Base-by-base conservation (phyloP, 2,888 invertebrate genomes). In the Diplazon laetatorius region DNA sequence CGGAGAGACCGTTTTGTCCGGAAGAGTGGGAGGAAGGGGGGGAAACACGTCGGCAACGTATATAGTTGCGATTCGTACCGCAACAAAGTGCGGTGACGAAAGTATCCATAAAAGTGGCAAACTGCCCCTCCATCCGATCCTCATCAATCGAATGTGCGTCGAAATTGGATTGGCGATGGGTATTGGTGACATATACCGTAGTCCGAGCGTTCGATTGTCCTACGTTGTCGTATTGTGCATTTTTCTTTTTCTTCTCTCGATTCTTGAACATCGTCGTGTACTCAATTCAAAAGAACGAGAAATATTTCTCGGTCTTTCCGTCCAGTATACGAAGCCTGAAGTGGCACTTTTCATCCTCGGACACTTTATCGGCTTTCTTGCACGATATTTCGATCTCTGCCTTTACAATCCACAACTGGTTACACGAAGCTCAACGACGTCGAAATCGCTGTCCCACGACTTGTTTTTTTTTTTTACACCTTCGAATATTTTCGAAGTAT, bases 81-180 rank as follows among this genome's bases (percentile, higher is more conserved):
- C 57, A 55, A 52, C 72, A 60, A 70, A 60, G 60, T 68, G 63
- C 72, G 69, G 69, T 69, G 63, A 68, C 57, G 68, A 57, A 59
- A 72, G 55, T 72, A 72, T 68, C 63, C 65, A 75, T 42, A 68
- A 65, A 63, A 75, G 71, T 71, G 71, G 66, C 42, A 72, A 69
- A 72, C 46, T 48, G 39, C 48, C 39, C 57, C 62, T 62, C 35
- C 59, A 44, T 42, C 48, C 75, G 62, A 75, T 75, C 66, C 62
- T 14, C 48, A 46, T 68, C 66, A 62, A 16, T 48, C 70, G 18
- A 57, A 46, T 55, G 22, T 18, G 66, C 44, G 60, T 62, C 66
- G 35, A 55, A 20, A 2, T 8, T 42, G 37, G 12, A n/a, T 20
- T 57, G 18, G 16, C n/a, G 25, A n/a, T 22, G 9, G 14, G 37